Evolutionary conservation across 2,888 invertebrate genomes (phyloP).

Genomic region (Exephanes ischioxanthus): DNA sequence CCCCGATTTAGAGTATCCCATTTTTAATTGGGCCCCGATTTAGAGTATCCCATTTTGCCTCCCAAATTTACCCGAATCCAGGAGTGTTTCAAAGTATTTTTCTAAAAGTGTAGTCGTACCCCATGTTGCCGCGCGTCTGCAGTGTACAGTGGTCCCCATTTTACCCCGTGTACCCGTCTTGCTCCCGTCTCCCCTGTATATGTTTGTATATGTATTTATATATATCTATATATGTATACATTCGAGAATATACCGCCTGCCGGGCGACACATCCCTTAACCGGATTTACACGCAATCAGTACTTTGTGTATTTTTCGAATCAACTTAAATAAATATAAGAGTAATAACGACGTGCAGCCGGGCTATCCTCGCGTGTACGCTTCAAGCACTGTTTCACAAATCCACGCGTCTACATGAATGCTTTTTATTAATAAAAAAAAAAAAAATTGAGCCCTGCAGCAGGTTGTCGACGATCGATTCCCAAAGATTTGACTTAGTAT

Average conservation of each 20-base stretch:
- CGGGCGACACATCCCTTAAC: constrained; percentile 43
- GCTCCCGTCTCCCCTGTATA: background rate
- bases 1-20: no score
- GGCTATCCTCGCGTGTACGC: background rate
- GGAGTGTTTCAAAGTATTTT: background rate
- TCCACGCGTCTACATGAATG: background rate
- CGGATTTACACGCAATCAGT: constrained; percentile 68
- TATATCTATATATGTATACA: background rate
- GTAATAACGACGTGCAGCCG: constrained; percentile 5
- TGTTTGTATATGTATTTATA: no score
- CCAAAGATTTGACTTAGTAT: background rate
- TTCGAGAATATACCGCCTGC: constrained; percentile 11
- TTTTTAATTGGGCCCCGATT: background rate
- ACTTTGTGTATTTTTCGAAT: constrained; percentile 70
- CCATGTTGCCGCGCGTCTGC: background rate
- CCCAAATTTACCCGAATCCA: background rate
- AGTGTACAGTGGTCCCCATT: background rate
- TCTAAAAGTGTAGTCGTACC: background rate
- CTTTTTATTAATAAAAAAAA: background rate
- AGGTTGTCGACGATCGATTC: background rate
- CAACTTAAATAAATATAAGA: constrained; percentile 60
- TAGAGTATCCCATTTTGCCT: background rate
- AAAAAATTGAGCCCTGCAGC: background rate
- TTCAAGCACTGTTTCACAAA: background rate
- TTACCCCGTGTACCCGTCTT: background rate